phyloP scores from a whole-genome alignment of 2,113 vertebrate genomes.

The Calyptomena viridis region DNA sequence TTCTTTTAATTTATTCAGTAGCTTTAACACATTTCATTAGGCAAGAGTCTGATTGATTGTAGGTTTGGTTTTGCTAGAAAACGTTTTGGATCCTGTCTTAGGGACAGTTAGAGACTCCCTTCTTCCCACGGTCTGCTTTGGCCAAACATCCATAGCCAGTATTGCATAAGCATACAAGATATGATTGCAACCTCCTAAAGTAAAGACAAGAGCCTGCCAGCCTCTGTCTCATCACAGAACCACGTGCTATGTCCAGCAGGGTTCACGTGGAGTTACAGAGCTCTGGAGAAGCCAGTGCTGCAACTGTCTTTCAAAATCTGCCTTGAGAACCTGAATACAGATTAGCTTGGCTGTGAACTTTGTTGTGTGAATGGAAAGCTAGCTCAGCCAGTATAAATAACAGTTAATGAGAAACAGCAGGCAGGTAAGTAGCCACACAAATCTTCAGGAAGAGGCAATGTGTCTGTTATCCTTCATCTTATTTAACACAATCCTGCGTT shows the following conservation, averaged over 20 bases:
- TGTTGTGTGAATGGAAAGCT: neutral
- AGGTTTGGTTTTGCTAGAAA: neutral
- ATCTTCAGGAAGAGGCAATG: neutral
- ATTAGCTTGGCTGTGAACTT: conserved; percentile 27
- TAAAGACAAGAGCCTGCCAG: neutral
- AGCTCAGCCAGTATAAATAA: conserved; percentile 8
- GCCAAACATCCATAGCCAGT: neutral
- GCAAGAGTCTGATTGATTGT: neutral
- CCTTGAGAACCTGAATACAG: neutral
- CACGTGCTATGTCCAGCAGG: fast-evolving
- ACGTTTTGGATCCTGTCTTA: neutral
- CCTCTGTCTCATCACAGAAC: neutral
- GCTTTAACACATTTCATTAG: neutral
- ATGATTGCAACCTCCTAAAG: neutral
- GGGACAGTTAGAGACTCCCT: neutral
- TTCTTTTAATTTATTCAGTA: neutral
- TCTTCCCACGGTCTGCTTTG: neutral
- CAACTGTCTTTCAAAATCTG: neutral
- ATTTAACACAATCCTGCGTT: neutral
- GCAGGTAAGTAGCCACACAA: neutral
- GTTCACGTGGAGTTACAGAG: neutral
- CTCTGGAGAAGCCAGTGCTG: neutral
- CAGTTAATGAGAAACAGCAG: conserved; percentile 21
- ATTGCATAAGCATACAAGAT: neutral
- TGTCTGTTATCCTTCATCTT: neutral